These are phyloP conservation scores for Sphaerolaimus hirsutus DNA, from an alignment of 2,888 invertebrate genomes.

Conservation along the genomic window DNA sequence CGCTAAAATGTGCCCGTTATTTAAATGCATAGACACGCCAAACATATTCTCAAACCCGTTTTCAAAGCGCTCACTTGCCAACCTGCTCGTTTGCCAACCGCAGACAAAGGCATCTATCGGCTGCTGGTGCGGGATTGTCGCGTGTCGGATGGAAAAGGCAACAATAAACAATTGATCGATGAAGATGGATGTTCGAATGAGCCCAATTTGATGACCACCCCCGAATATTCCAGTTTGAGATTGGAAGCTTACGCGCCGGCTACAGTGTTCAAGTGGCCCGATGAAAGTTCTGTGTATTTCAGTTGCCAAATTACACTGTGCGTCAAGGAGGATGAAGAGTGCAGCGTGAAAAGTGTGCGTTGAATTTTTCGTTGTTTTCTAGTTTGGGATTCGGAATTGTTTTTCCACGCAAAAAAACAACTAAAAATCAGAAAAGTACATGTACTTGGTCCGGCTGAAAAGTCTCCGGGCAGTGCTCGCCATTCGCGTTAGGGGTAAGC, in stretches of 20 bases:
- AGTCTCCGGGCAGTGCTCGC: too few species aligned
- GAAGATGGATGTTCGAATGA: conserved; percentile 5
- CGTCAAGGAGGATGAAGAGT: conserved; percentile 3
- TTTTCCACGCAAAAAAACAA: too few species aligned
- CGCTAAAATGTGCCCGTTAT: too few species aligned
- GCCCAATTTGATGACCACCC: conserved; percentile 1
- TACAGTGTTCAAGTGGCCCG: conserved; percentile 8
- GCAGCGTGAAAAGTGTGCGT: neutral
- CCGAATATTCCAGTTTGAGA: neutral
- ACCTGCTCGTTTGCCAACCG: neutral
- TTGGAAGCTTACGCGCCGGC: conserved; percentile 4
- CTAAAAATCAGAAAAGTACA: too few species aligned
- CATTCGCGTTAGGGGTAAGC: too few species aligned
- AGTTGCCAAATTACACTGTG: conserved; percentile 6
- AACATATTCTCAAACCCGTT: too few species aligned
- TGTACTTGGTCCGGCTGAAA: too few species aligned
- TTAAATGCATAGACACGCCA: too few species aligned
- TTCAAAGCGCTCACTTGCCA: too few species aligned
- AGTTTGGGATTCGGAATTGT: too few species aligned
- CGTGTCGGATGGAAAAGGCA: conserved; percentile 6
- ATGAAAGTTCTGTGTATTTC: conserved; percentile 6
- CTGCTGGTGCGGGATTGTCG: conserved; percentile 6
- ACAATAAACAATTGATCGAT: conserved; percentile 3
- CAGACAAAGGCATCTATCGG: conserved; percentile 2
- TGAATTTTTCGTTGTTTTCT: too few species aligned